These are phyloP conservation scores for Priocnemis perturbator DNA, from an alignment of 2,888 invertebrate species.

Conservation along the genomic window DNA sequence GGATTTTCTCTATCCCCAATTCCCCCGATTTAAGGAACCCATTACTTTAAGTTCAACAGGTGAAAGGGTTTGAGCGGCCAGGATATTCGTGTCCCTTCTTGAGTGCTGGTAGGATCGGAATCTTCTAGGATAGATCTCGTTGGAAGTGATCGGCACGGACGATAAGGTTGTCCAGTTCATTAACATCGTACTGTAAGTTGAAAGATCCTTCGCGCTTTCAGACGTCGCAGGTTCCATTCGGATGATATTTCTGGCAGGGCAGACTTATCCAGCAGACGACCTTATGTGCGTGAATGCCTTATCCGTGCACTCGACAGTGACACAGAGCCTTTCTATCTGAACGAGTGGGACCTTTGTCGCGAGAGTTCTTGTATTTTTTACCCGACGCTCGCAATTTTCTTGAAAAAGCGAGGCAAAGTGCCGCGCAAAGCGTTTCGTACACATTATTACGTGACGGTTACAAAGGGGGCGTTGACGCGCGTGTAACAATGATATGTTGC, in stretches of 20 bases:
- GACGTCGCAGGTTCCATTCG: too few relatives aligned
- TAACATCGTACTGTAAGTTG: too few relatives aligned
- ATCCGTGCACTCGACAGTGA: slow-evolving; percentile 41
- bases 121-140: slow-evolving; percentile 19
- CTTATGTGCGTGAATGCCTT: too few relatives aligned
- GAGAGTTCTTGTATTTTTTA: slow-evolving; percentile 1
- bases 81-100: slow-evolving; percentile 27
- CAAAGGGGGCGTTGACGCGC: slow-evolving; percentile 20
- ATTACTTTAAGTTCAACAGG: slow-evolving; percentile 37
- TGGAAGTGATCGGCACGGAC: not conserved
- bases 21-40: not conserved
- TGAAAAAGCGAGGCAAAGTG: slow-evolving; percentile 21
- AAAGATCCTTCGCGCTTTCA: too few relatives aligned
- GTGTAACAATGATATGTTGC: slow-evolving; percentile 24
- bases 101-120: slow-evolving; percentile 4
- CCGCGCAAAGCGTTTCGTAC: slow-evolving; percentile 12
- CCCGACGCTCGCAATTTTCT: slow-evolving; percentile 36
- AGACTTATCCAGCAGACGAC: not conserved
- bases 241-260: not conserved
- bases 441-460: slow-evolving; percentile 31
- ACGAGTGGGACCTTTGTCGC: slow-evolving; percentile 6
- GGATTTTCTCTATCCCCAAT: too few relatives aligned
- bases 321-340: slow-evolving; percentile 27
- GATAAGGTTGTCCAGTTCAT: too few relatives aligned
- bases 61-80: slow-evolving; percentile 18